Evolutionary conservation across 2,888 invertebrate genomes (phyloP), one percentile per base, ranked within the genome.

Genomic region (Drosophila fulvimacula): DNA sequence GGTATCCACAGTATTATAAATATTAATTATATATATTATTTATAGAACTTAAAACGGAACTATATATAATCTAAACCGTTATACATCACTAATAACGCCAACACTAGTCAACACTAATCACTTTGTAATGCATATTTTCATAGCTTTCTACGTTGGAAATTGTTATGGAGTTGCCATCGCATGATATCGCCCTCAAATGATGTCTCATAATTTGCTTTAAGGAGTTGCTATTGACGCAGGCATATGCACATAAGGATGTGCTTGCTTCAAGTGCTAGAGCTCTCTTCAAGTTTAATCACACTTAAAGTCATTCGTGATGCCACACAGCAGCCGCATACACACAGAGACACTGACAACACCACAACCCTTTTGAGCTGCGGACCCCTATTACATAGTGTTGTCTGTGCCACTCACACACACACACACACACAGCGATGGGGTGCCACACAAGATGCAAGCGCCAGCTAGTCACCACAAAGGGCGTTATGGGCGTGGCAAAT

Each of bases 401-500:
- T n/a, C 55, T 53, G 42, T 46, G 46, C 42, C 41, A 13, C 9
- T 15, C 32, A 30, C 49, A 32, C 10, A 41, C 41, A 32, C 30
- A 27, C 32, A 30, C 49, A 32, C 10, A 41, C 41, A 32, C 30
- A 27, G 3, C 5, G 30, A 9, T 30, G 30, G 30, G 36, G 42
- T n/a, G n/a, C 48, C n/a, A 32, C 46, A 39, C 51, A 52, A 19
- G 27, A 42, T 39, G 38, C 51, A 46, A 52, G 13, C 38, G 44
- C 15, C 41, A 39, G 58, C 10, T 38, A 38, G 51, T 10, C n/a
- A 60, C 74, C 66, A 27, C 71, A 61, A 55, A 48, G 58, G 53
- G 48, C 38, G 15, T 44, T 24, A 19, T 57, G 58, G 69, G 64
- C 69, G 68, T 76, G 74, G 74, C 72, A 79, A 76, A 75, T 77